Conservation (phyloP, 2,113 vertebrate species). For the Porphyrio hochstetteri region DNA sequence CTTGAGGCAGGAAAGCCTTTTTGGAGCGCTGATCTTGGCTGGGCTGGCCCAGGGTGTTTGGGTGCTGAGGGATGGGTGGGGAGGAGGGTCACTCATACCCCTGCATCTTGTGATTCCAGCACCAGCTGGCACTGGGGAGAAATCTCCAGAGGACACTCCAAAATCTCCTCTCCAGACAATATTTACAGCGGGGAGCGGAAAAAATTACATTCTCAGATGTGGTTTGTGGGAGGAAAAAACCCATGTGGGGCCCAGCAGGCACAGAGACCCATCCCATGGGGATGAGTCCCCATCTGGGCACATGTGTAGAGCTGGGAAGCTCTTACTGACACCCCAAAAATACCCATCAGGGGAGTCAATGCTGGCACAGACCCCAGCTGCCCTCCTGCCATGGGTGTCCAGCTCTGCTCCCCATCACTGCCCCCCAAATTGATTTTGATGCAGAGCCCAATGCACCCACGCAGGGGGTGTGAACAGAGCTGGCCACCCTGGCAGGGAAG, state of each 20-base stretch:
- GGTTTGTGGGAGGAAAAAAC: not conserved
- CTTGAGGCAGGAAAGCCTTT: not conserved
- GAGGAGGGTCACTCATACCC: not conserved
- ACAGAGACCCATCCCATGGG: not conserved
- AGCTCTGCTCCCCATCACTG: not conserved
- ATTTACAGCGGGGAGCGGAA: rapidly evolving
- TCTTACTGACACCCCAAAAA: not conserved
- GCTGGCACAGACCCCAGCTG: not conserved
- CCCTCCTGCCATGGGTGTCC: not conserved
- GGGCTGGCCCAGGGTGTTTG: not conserved
- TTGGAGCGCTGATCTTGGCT: too few relatives aligned
- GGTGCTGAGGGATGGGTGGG: too few relatives aligned
- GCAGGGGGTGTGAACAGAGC: not conserved
- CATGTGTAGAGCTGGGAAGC: not conserved
- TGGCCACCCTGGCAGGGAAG: not conserved
- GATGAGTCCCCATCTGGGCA: rapidly evolving
- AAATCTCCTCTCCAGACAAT: not conserved
- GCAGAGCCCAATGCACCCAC: rapidly evolving
- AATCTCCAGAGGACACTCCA: not conserved
- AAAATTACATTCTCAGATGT: not conserved
- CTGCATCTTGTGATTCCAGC: rapidly evolving
- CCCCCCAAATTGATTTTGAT: rapidly evolving
- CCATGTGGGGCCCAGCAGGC: not conserved
- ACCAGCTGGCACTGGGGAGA: not conserved
- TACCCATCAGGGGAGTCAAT: rapidly evolving